Conservation (phyloP, 2,113 vertebrate genomes). For the Elephas maximus region DNA sequence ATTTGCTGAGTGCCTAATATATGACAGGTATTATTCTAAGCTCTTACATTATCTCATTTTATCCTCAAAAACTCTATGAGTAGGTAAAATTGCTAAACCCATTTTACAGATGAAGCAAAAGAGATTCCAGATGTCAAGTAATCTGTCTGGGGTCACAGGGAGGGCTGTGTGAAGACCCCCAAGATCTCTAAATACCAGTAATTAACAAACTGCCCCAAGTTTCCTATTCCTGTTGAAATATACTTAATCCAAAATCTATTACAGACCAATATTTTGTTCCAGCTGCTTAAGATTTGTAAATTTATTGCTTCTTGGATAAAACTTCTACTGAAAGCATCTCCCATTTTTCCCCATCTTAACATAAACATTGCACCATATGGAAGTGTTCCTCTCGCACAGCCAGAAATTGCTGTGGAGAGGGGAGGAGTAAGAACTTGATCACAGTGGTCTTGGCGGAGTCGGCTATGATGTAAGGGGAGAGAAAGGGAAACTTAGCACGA, state of each 20-base stretch:
- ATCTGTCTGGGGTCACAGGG: neutral
- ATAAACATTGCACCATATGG: constrained; percentile 73
- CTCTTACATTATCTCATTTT: neutral
- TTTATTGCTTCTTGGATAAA: constrained; percentile 74
- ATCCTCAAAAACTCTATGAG: neutral
- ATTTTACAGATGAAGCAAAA: constrained; percentile 46
- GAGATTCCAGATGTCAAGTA: neutral
- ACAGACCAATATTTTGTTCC: constrained; percentile 64
- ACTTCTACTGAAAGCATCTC: constrained; percentile 62
- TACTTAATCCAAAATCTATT: constrained; percentile 59
- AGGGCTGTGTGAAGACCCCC: neutral
- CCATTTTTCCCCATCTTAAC: neutral
- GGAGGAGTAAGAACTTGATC: constrained; percentile 24
- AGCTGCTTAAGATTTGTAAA: constrained; percentile 73
- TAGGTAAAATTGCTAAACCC: constrained; percentile 2
- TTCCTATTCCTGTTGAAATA: constrained; percentile 64
- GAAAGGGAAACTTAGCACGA: neutral
- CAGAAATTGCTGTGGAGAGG: neutral
- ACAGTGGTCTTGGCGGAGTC: constrained; percentile 48
- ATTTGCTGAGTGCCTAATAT: neutral
- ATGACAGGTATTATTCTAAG: neutral
- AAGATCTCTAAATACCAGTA: neutral
- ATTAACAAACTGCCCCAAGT: constrained; percentile 5
- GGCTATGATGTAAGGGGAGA: constrained; percentile 47
- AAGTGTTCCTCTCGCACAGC: constrained; percentile 50